Conservation (phyloP, 1,140 invertebrate species). For the Lycorma delicatula region DNA sequence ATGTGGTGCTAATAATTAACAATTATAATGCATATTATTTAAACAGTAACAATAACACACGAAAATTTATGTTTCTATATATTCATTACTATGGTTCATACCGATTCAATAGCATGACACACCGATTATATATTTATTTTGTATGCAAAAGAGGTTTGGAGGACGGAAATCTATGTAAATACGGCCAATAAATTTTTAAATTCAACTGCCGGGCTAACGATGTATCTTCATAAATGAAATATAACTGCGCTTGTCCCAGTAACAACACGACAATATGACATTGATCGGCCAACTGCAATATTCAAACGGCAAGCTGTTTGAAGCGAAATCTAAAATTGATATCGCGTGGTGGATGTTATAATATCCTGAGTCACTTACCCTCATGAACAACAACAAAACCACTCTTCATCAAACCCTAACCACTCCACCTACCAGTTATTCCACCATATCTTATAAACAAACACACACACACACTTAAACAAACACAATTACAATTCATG, state of each 20-base stretch:
- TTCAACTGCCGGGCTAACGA: background rate
- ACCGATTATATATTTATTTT: too few relatives aligned
- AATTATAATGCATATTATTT: too few relatives aligned
- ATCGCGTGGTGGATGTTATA: slow-evolving; percentile 5
- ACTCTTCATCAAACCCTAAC: background rate
- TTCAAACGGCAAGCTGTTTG: background rate
- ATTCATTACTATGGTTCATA: too few relatives aligned
- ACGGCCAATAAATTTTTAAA: slow-evolving; percentile 5
- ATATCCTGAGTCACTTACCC: slow-evolving; percentile 3
- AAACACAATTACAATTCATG: background rate
- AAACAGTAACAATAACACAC: too few relatives aligned
- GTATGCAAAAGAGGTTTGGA: background rate
- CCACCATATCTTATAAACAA: background rate
- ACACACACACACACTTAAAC: background rate
- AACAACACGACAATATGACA: slow-evolving; percentile 3
- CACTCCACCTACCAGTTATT: background rate
- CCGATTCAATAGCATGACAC: too few relatives aligned
- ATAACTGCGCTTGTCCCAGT: background rate
- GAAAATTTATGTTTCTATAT: too few relatives aligned
- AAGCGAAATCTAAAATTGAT: slow-evolving; percentile 7
- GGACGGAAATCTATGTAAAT: slow-evolving; percentile 3
- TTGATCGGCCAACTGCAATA: slow-evolving; percentile 5
- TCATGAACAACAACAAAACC: background rate
- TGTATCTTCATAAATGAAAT: slow-evolving; percentile 2
- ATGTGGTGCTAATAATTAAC: too few relatives aligned